Evolutionary conservation across 2,888 invertebrate species (phyloP).

Genomic region (Ametastegia equiseti): DNA sequence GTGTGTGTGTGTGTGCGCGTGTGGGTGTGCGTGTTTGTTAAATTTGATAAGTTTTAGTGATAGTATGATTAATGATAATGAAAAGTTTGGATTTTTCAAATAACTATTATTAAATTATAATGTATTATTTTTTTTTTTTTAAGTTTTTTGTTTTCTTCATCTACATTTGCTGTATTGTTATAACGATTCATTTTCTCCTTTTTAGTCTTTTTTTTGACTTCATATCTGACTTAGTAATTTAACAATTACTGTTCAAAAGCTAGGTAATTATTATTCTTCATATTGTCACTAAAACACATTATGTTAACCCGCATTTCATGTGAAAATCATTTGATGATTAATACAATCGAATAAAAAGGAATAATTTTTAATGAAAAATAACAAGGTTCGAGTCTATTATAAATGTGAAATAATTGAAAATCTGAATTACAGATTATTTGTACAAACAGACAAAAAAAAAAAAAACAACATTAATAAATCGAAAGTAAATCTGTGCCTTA

Average conservation of each 20-base stretch:
- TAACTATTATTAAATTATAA: background rate
- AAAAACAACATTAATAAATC: background rate
- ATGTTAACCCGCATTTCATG: background rate
- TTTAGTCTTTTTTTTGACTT: too few species aligned
- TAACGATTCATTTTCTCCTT: too few species aligned
- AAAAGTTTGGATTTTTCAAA: background rate
- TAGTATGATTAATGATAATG: background rate
- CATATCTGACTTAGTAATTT: too few species aligned
- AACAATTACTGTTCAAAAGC: too few species aligned
- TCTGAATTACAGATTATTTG: too few species aligned
- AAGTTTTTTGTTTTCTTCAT: too few species aligned
- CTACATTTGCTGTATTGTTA: too few species aligned
- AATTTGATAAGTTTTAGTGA: background rate
- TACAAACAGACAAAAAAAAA: background rate
- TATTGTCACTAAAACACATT: background rate
- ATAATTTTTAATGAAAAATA: background rate
- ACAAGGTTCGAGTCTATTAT: background rate
- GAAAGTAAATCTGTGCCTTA: conserved; percentile 11
- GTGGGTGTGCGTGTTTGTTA: background rate
- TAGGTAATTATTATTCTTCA: background rate
- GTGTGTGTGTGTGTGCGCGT: background rate
- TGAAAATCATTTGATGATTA: background rate
- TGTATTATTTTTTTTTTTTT: too few species aligned
- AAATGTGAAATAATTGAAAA: too few species aligned
- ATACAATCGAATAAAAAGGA: background rate